phyloP scores from a whole-genome alignment of 2,113 vertebrate species.

The Phainopepla nitens region DNA sequence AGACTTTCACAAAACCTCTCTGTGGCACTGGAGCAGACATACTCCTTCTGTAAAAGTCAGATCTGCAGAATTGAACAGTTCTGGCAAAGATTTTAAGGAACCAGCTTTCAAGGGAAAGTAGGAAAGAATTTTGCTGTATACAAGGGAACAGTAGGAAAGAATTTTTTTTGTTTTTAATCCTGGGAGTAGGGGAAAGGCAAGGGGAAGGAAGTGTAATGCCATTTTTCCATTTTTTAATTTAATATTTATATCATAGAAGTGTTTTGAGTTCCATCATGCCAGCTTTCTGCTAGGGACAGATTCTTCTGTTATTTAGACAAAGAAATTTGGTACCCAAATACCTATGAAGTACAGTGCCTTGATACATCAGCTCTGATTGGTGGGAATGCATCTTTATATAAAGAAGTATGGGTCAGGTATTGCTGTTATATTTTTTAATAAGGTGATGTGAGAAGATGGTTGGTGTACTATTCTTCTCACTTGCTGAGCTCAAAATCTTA shows the following conservation, averaged over 20 bases:
- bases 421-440: background rate
- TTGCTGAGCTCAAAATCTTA: background rate
- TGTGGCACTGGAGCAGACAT: background rate
- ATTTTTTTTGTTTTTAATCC: background rate
- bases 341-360: background rate
- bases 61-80: background rate
- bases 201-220: background rate
- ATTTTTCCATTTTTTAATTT: background rate
- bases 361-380: background rate
- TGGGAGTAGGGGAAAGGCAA: background rate
- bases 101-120: background rate
- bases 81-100: background rate
- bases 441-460: background rate
- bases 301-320: background rate
- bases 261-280: background rate
- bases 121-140: background rate
- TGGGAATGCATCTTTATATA: background rate
- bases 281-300: background rate
- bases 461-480: background rate
- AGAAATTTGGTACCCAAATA: background rate
- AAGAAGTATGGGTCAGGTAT: background rate
- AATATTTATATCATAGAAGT: background rate
- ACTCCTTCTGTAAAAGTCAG: background rate
- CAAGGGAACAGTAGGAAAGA: background rate
- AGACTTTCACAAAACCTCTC: background rate